Base-by-base conservation (phyloP, 2,888 invertebrate genomes). In the Diloba caeruleocephala region DNA sequence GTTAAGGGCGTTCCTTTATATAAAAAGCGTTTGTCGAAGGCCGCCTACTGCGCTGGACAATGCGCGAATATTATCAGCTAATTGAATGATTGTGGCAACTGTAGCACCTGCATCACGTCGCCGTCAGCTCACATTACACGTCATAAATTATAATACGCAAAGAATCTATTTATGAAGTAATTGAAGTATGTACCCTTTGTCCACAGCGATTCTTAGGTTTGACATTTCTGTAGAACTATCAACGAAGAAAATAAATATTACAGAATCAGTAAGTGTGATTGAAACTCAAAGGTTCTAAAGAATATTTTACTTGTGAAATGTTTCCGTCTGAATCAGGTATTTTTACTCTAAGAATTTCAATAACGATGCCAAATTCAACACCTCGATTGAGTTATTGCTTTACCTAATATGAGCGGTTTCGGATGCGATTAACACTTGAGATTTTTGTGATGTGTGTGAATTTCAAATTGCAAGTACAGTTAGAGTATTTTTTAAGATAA, bases 1-100 rank as follows among this genome's bases (percentile, higher is more conserved):
- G 64, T 61, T 68, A 74, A 76, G 76, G 72, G 74, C 70, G 69
- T 73, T 64, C 62, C 68, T 71, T 63, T 72, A 71, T 70, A 79
- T 78, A 74, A 76, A n/a, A 79, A 79, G 74, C 72, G 60, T 53
- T 52, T 19, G 45, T 55, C 42, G 75, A 76, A 76, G 75, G 75
- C 63, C 75, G 68, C 55, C 74, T 50, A 42, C 72, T 62, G 65
- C 42, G 56, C 44, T 14, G 60, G 51, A 75, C 74, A 76, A 73
- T 73, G 53, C 59, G 67, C 64, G 34, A 66, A 69, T 67, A 66
- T 66, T 60, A 55, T 44, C 28, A 55, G 37, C 45, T 71, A 61
- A 71, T 71, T 71, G 49, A 61, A 64, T 44, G 58, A 62, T 61
- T 59, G 61, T 62, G 33, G 50, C 14, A 49, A 61, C 54, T 59